Evolutionary conservation across 2,888 invertebrate species (phyloP), one percentile per base, ranked within the genome.

Genomic region (Carpatolechia fugitivella): DNA sequence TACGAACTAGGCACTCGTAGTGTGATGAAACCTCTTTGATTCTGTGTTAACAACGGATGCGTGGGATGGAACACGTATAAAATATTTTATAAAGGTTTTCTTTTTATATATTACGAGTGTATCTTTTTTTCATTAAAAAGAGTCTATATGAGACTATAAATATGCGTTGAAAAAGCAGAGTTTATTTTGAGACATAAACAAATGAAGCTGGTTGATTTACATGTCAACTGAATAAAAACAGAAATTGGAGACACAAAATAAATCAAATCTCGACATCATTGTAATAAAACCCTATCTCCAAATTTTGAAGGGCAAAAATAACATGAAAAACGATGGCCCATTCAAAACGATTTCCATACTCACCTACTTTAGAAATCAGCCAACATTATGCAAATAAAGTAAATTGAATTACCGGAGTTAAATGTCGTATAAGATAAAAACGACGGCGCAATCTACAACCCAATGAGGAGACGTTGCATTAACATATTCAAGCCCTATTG

Each of bases 351-450:
- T 88, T 84, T 81, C 82, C 86, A 86, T 84, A 81, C 81, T 86
- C 87, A 89, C 89, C 87, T 89, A 89, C 85, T 86, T 82, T 74
- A 80, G 76, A 80, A 76, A 81, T 75, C 75, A 75, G 69, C 70
- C 74, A 77, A 82, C 89, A 85, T 88, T 89, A 90, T 90, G 90
- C 87, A 87, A 90, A 90, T 90, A 83, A 67, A 81, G 80, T 86
- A 90, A 90, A 90, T 90, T 90, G 90, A 90, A 90, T 90, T 88
- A 89, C 90, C 78, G 80, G 88, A 89, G 90, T 89, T 90, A 90
- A 90, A 90, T 90, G 90, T 90, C 83, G 86, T 84, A 87, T 89
- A 84, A 90, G 90, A 90, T 90, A 90, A 90, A 90, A 90, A 90
- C 90, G 89, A 89, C 83, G 76, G 77, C 71, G 86, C 85, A 82